phyloP scores from a whole-genome alignment of 2,113 vertebrate genomes.

The Seriola quinqueradiata region DNA sequence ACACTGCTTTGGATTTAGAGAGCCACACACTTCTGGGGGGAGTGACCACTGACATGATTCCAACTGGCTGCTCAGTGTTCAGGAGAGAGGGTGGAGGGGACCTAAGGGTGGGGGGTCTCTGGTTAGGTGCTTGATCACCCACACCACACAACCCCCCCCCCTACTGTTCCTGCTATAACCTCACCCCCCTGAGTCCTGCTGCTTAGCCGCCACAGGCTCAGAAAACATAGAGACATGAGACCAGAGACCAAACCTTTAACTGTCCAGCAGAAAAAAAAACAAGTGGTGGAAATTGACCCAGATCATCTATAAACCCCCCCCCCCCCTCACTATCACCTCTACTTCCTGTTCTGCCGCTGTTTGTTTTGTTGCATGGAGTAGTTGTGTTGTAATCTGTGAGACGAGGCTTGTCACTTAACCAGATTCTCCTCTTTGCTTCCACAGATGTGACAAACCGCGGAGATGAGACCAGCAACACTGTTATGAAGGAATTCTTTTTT shows the following conservation, averaged over 20 bases:
- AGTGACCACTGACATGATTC: slow-evolving; percentile 26
- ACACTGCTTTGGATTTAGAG: slow-evolving; percentile 43
- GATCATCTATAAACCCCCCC: not conserved
- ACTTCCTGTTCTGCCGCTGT: not conserved
- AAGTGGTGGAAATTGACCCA: not conserved
- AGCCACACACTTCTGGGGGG: slow-evolving; percentile 40
- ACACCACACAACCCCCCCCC: not conserved
- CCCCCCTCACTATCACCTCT: not conserved
- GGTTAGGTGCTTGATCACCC: not conserved
- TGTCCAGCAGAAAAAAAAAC: not conserved
- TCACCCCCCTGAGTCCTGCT: not conserved
- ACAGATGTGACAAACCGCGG: slow-evolving; percentile 95
- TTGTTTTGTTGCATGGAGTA: slow-evolving; percentile 4
- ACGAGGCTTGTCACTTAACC: slow-evolving; percentile 19
- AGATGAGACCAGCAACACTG: slow-evolving; percentile 88
- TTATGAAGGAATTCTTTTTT: slow-evolving; percentile 91
- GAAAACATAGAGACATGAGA: not conserved
- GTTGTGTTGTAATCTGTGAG: not conserved
- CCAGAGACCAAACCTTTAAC: not conserved
- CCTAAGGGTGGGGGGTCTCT: not conserved
- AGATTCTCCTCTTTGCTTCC: slow-evolving; percentile 38
- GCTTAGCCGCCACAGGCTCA: not conserved
- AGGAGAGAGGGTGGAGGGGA: not conserved
- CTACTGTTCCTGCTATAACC: not conserved
- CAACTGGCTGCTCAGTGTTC: slow-evolving; percentile 21